Conservation (phyloP, 2,797 vertebrate genomes). For the Chrosomus eos region DNA sequence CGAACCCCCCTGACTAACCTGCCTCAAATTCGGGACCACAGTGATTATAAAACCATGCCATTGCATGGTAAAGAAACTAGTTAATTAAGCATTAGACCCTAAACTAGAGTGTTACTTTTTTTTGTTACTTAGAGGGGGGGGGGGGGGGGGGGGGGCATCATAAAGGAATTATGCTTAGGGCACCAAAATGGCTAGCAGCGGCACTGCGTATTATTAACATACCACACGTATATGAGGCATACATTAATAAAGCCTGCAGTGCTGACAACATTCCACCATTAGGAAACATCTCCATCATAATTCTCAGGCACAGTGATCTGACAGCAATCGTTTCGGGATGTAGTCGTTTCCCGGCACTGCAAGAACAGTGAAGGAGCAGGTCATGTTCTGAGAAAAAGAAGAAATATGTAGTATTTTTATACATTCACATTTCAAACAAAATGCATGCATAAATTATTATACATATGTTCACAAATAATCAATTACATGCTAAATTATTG, state of each 20-base stretch:
- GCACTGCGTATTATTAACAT: background rate
- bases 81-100: no score
- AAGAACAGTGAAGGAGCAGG: constrained; percentile 58
- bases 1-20: no score
- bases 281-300: background rate
- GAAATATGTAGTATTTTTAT: background rate
- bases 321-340: constrained; percentile 39
- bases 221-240: background rate
- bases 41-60: no score
- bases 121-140: no score
- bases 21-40: no score
- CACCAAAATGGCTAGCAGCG: no score
- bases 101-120: no score
- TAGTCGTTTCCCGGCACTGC: constrained; percentile 51
- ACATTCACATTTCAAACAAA: background rate
- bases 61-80: no score
- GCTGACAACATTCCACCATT: background rate
- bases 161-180: no score
- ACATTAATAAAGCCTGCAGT: background rate
- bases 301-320: constrained; percentile 35
- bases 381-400: constrained; percentile 55
- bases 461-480: background rate
- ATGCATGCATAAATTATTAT: background rate
- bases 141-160: no score
- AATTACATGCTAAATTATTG: background rate